These are phyloP conservation scores for Sinodicranocentrus sp. DNA, from an alignment of 2,888 invertebrate genomes.

Conservation along the genomic window DNA sequence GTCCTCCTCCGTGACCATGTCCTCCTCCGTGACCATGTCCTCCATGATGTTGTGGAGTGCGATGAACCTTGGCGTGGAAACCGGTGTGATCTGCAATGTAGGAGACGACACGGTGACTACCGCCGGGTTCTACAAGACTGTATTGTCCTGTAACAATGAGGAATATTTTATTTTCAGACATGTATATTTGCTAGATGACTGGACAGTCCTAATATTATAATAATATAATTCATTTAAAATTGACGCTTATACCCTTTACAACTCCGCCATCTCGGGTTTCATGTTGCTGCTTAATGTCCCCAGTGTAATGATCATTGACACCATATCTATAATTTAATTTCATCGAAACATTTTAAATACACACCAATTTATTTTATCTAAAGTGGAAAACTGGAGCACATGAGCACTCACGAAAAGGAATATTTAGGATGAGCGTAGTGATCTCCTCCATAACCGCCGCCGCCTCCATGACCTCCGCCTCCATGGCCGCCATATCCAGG, in stretches of 20 bases:
- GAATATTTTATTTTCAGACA: too few relatives aligned
- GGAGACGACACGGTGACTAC: constrained; percentile 85
- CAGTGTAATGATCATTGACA: constrained; percentile 73
- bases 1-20: constrained; percentile 50
- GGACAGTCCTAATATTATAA: too few relatives aligned
- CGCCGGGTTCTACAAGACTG: constrained; percentile 86
- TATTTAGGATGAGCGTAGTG: constrained; percentile 69
- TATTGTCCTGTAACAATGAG: constrained; percentile 85
- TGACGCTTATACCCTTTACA: constrained; percentile 81
- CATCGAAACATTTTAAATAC: too few relatives aligned
- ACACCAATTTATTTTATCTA: too few relatives aligned
- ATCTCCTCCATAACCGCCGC: constrained; percentile 57
- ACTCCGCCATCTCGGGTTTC: constrained; percentile 86
- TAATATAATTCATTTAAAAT: background rate
- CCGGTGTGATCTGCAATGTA: constrained; percentile 88
- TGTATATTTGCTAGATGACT: too few relatives aligned
- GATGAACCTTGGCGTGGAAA: constrained; percentile 83
- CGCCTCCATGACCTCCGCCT: constrained; percentile 42
- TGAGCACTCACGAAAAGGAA: constrained; percentile 34
- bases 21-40: constrained; percentile 68
- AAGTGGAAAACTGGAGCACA: background rate
- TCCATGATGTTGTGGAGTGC: constrained; percentile 71
- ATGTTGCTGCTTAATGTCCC: constrained; percentile 82
- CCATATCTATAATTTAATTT: constrained; percentile 63
- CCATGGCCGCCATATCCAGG: constrained; percentile 69